These are phyloP conservation scores for Vireo altiloquus DNA, from an alignment of 2,113 vertebrate species.

Conservation along the genomic window DNA sequence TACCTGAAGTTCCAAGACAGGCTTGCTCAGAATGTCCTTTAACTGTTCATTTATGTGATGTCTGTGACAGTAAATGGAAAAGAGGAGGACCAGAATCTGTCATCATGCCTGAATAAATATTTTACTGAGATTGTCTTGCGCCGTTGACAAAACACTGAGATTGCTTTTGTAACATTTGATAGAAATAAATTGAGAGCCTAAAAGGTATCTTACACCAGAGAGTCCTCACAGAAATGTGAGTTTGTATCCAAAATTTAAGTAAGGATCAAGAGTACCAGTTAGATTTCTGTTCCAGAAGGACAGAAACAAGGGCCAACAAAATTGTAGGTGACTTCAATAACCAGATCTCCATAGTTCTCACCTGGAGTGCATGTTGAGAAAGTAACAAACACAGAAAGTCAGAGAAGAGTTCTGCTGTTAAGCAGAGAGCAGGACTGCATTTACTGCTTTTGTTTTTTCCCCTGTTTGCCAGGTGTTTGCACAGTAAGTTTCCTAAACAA, in stretches of 20 bases:
- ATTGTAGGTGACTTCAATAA: neutral
- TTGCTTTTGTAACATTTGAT: neutral
- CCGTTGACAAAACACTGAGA: neutral
- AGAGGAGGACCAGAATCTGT: neutral
- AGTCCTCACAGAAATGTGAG: neutral
- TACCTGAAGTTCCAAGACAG: neutral
- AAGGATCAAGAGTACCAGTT: neutral
- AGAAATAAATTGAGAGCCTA: neutral
- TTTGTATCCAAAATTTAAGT: neutral
- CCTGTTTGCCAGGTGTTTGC: neutral
- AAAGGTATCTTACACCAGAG: neutral
- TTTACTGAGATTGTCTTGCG: neutral
- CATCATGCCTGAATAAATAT: neutral
- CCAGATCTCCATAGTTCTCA: neutral
- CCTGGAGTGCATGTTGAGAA: neutral
- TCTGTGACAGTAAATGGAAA: neutral
- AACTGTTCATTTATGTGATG: neutral
- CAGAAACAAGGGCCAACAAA: neutral
- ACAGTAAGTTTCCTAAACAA: neutral
- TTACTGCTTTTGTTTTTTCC: neutral
- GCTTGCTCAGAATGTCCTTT: neutral
- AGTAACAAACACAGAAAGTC: neutral
- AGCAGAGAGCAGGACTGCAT: neutral
- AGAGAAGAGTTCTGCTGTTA: neutral
- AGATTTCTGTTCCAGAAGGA: neutral